Conservation (phyloP, 2,797 vertebrate genomes). For the Tangara arthus region DNA sequence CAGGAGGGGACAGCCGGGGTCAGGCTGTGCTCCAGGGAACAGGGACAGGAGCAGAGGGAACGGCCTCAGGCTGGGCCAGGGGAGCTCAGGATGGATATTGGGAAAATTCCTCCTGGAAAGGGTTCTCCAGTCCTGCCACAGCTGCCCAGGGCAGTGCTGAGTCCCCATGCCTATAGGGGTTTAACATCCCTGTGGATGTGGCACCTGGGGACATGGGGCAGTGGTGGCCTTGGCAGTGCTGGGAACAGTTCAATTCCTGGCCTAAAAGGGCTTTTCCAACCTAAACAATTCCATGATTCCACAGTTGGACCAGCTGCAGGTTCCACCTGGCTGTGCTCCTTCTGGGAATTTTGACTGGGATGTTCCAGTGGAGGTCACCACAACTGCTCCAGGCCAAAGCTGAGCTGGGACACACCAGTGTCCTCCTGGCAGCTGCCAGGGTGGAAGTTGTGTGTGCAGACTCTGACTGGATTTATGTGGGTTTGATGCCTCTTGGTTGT, state of each 20-base stretch:
- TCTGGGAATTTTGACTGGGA: neutral
- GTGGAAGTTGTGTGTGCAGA: neutral
- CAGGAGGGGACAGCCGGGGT: neutral
- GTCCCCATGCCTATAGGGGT: neutral
- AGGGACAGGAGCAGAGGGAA: neutral
- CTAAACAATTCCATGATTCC: neutral
- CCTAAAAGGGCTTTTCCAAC: neutral
- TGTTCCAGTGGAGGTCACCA: neutral
- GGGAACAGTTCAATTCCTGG: fast-evolving
- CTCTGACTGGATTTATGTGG: neutral
- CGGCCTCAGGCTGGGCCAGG: neutral
- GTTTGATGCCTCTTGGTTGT: neutral
- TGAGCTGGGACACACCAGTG: neutral
- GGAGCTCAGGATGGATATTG: fast-evolving
- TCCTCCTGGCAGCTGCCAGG: neutral
- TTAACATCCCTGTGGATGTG: neutral
- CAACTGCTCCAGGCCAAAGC: neutral
- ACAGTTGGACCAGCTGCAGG: neutral
- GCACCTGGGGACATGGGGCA: neutral
- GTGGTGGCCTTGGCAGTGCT: neutral
- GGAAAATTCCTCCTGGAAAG: fast-evolving
- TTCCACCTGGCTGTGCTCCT: neutral
- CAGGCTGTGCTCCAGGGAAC: neutral
- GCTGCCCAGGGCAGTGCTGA: neutral
- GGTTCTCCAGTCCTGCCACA: fast-evolving